These are phyloP conservation scores for Cydia splendana DNA, from an alignment of 1,140 invertebrate genomes.

Conservation along the genomic window DNA sequence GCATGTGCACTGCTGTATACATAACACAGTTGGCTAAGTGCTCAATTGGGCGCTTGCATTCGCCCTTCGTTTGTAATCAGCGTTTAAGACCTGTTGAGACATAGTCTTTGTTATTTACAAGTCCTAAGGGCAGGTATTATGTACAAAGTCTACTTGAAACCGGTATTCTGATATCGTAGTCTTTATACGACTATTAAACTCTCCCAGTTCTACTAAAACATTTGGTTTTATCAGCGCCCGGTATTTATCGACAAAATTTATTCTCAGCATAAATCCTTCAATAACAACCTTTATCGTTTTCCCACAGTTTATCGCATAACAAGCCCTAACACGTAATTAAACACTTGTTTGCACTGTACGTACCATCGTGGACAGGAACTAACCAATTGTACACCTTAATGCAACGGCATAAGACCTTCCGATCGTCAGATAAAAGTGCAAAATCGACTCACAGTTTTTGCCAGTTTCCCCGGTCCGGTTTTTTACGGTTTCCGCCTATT, in stretches of 20 bases:
- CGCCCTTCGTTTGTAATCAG: background rate
- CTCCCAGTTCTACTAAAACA: conserved; percentile 40
- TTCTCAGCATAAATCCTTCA: conserved; percentile 33
- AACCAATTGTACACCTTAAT: no score
- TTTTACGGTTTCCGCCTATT: conserved; percentile 64
- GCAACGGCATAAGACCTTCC: no score
- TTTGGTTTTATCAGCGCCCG: no score
- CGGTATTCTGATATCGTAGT: background rate
- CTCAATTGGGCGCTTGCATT: background rate
- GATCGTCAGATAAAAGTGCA: conserved; percentile 33
- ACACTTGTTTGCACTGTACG: conserved; percentile 45
- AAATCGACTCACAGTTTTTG: conserved; percentile 54
- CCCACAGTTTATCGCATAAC: conserved; percentile 44
- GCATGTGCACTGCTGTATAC: conserved; percentile 5
- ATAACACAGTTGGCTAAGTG: background rate
- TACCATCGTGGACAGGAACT: background rate
- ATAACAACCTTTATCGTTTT: conserved; percentile 37
- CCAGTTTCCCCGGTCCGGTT: conserved; percentile 44
- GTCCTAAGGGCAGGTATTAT: background rate
- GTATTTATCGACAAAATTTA: background rate
- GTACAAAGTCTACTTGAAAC: background rate
- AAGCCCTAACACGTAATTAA: conserved; percentile 46
- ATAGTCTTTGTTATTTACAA: background rate
- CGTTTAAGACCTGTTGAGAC: background rate
- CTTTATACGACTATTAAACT: conserved; percentile 41